A percentile compares a stretch with the other conserved stretches of the same genome.
These are phyloP conservation scores for Toxonevra muliebris DNA, from an alignment of 2,888 invertebrate genomes.

Conservation along the genomic window DNA sequence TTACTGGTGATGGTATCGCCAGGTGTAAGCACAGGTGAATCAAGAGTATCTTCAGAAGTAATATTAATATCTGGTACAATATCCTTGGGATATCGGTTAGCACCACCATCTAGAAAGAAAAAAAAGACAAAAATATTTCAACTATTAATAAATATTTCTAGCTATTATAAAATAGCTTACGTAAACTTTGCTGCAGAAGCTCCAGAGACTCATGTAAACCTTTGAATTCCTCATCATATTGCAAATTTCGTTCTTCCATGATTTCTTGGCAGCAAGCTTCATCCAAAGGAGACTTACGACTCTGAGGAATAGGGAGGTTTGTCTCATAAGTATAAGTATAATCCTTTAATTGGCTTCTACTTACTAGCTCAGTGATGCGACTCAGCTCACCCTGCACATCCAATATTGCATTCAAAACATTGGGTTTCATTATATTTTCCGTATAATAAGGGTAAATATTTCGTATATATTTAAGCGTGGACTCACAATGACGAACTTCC, in stretches of 20 bases:
- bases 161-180: slow-evolving; percentile 46
- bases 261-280: slow-evolving; percentile 61
- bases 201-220: slow-evolving; percentile 56
- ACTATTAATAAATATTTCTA: neutral
- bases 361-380: slow-evolving; percentile 52
- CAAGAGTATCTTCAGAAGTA: slow-evolving; percentile 54
- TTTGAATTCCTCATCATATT: slow-evolving; percentile 56
- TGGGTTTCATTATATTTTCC: slow-evolving; percentile 56
- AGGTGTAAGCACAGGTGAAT: slow-evolving; percentile 39
- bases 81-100: slow-evolving; percentile 48
- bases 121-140: neutral
- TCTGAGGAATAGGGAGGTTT: slow-evolving; percentile 37
- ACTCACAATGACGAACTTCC: slow-evolving; percentile 51
- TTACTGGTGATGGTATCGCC: slow-evolving; percentile 40
- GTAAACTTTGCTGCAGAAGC: slow-evolving; percentile 55
- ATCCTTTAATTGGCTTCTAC: neutral
- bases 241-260: slow-evolving; percentile 54
- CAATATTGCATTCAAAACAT: slow-evolving; percentile 56
- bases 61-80: slow-evolving; percentile 62
- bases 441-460: slow-evolving; percentile 57
- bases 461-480: slow-evolving; percentile 51
- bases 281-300: slow-evolving; percentile 53
- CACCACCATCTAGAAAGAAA: slow-evolving; percentile 50
- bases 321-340: neutral
- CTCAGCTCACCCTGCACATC: slow-evolving; percentile 58